phyloP scores from a whole-genome alignment of 2,888 invertebrate genomes.

The Limnephilus marmoratus region DNA sequence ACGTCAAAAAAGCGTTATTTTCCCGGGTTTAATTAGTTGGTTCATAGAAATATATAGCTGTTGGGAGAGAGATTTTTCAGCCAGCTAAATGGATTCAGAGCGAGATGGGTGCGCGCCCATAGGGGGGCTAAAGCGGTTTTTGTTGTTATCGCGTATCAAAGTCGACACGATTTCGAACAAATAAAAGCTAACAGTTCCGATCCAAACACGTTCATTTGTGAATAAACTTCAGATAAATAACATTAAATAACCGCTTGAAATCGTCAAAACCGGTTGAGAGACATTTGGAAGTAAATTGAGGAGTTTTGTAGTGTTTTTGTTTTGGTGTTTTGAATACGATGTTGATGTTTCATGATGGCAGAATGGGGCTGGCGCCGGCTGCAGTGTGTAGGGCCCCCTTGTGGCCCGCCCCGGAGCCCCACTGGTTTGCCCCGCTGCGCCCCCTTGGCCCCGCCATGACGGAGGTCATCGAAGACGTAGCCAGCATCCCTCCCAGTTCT shows the following conservation, averaged over 20 bases:
- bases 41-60: conserved; percentile 16
- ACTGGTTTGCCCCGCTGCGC: conserved; percentile 74
- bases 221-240: conserved; percentile 42
- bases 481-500: conserved; percentile 69
- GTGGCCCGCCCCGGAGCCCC: conserved; percentile 73
- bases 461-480: conserved; percentile 68
- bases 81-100: conserved; percentile 4
- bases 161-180: conserved; percentile 59
- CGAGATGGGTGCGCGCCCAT: conserved; percentile 54
- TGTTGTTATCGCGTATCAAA: conserved; percentile 64
- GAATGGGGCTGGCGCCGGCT: conserved; percentile 73
- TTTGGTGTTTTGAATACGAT: conserved; percentile 49
- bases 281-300: conserved; percentile 6
- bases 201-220: conserved; percentile 53
- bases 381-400: conserved; percentile 72
- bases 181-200: conserved; percentile 62
- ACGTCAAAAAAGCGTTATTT: background rate
- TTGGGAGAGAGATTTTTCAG: conserved; percentile 26
- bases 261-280: background rate
- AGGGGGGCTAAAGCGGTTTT: conserved; percentile 60
- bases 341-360: conserved; percentile 67
- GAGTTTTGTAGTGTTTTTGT: conserved; percentile 27
- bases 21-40: background rate
- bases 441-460: conserved; percentile 69
- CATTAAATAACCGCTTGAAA: conserved; percentile 33